These are phyloP conservation scores for Caenorhabditis sp. DNA, from an alignment of 2,888 invertebrate species.

Conservation along the genomic window DNA sequence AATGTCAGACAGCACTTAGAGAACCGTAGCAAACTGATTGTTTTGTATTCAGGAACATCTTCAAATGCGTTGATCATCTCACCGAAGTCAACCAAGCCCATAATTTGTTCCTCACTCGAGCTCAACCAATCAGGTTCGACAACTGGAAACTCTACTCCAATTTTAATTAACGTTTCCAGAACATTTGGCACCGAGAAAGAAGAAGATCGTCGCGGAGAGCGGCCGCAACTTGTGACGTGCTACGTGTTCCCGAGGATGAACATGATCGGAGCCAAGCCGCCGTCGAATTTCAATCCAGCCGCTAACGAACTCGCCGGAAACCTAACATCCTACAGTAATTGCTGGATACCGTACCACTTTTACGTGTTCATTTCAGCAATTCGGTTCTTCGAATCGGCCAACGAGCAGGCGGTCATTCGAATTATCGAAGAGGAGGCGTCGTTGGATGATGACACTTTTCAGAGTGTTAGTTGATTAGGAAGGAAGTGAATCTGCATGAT, in stretches of 20 bases:
- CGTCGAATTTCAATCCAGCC: slow-evolving; percentile 77
- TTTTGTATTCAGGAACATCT: slow-evolving; percentile 65
- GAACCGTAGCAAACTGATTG: not conserved
- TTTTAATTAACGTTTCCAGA: slow-evolving; percentile 16
- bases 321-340: slow-evolving; percentile 74
- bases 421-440: slow-evolving; percentile 77
- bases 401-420: slow-evolving; percentile 72
- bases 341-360: not conserved
- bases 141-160: too few relatives aligned
- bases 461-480: slow-evolving; percentile 35
- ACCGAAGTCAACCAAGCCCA: slow-evolving; percentile 75
- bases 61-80: slow-evolving; percentile 67
- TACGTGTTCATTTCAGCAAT: slow-evolving; percentile 66
- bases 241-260: slow-evolving; percentile 77
- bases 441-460: slow-evolving; percentile 66
- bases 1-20: slow-evolving; percentile 34
- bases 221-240: slow-evolving; percentile 70
- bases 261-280: slow-evolving; percentile 75
- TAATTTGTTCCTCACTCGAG: slow-evolving; percentile 77
- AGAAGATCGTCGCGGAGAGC: slow-evolving; percentile 60
- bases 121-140: slow-evolving; percentile 67
- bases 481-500: too few relatives aligned
- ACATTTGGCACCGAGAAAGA: slow-evolving; percentile 58
- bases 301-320: slow-evolving; percentile 78
- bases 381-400: slow-evolving; percentile 77